Evolutionary conservation across 2,797 vertebrate species (phyloP), one percentile per base, ranked within the genome.

Genomic region (Leucoraja ocellata): DNA sequence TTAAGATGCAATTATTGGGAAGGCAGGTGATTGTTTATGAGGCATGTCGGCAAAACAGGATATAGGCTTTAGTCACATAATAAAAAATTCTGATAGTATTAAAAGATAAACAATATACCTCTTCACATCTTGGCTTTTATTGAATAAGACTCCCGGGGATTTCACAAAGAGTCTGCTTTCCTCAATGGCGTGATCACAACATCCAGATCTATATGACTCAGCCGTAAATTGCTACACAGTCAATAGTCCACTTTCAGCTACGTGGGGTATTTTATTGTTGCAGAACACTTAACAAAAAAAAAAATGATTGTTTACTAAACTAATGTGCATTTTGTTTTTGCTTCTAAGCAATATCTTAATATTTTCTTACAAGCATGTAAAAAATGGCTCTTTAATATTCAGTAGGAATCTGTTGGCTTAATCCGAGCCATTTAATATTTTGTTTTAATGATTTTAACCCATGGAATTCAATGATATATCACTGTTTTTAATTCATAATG

Each of bases 71-170:
- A 54, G 90, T 92, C 36, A 76, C 68, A n/a, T 73, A 73, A 91
- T 91, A 76, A 92, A 92, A 76, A 9, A 76, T 39, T 23, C 21
- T 21, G 13, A 46, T 76, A 92, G 58, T 74, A 92, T 92, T 74
- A 76, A 91, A 91, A 91, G 90, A 92, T 92, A 76, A 73, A 76
- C 90, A 74, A 28, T 92, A 76, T 54, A 74, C 71, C 54, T n/a
- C 71, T 76, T 76, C 90, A 92, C 71, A 76, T 92, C 90, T 92
- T 71, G 76, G 68, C 71, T 92, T 25, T 76, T 92, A 74, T 92
- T 54, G 71, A 92, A 92, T 92, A 7, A 5, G 36, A 74, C 90
- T 91, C 9, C 13, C 39, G 71, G 23, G 90, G 90, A 88, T 54
- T 92, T 58, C 90, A 92, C 71, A 92, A 91, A 46, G 36, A 74